Evolutionary conservation across 2,888 invertebrate species (phyloP), one percentile per base, ranked within the genome.

Genomic region (Theodoxus fluviatilis): DNA sequence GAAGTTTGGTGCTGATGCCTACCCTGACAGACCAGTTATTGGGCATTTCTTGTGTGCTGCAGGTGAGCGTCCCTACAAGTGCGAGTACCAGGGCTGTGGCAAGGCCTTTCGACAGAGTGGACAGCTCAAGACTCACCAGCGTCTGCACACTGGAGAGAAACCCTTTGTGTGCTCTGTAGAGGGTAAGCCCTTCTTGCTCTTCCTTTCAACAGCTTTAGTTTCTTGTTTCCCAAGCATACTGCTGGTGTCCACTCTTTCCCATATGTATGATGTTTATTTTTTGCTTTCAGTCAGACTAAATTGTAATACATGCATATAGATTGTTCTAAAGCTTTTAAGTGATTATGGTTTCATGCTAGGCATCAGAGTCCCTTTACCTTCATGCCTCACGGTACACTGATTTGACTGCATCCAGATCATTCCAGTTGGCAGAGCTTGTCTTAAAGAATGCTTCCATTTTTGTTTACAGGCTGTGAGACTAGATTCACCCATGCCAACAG

Each of bases 401-500:
- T n/a, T n/a, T 67, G 12, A 35, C 15, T n/a, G n/a, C 64, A 64
- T 22, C 18, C 35, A 18, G 3, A 18, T 2, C 38, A 2, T 63
- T 33, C 1, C 35, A 18, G 18, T 33, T 64, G 15, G 7, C 18
- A 25, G 2, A 1, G 7, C 6, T 65, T 22, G 6, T 40, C 65
- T 31, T 4, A 37, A 22, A 22, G n/a, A n/a, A n/a, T 35, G 18
- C n/a, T n/a, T n/a, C 40, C 7, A 38, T 67, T 75, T 78, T 67
- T 69, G 83, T n/a, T 73, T 76, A 25, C 76, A 87, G 87, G 89
- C 66, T 93, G 93, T 84, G 88, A 88, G 43, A 91, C 90, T 84
- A 88, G 92, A 73, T 93, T 93, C 82, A 92, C 93, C 1, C 93
- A 93, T 86, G 92, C 93, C 0, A 93, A 93, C 84, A 88, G 93